These are phyloP conservation scores for Trissolcus japonicus DNA, from an alignment of 2,888 invertebrate species.

Conservation along the genomic window DNA sequence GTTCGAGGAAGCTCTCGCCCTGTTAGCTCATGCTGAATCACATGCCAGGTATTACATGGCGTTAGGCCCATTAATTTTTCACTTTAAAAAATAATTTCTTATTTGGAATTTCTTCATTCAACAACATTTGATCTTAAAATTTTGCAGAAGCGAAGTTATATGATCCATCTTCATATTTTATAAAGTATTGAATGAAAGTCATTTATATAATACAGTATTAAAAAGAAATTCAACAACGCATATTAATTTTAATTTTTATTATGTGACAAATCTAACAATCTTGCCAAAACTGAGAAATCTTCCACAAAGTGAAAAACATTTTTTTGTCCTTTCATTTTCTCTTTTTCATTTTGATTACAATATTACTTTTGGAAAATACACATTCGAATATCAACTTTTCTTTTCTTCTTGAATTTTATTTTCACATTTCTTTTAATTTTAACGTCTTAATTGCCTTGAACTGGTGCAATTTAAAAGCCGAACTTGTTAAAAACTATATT, in stretches of 20 bases:
- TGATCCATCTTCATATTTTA: no score
- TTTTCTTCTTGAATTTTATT: constrained; percentile 1
- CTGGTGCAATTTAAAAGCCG: not conserved
- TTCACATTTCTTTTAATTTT: constrained; percentile 8
- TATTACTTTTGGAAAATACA: constrained; percentile 41
- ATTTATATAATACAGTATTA: no score
- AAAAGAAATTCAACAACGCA: no score
- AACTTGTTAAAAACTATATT: not conserved
- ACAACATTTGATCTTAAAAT: no score
- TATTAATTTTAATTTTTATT: no score
- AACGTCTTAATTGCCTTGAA: not conserved
- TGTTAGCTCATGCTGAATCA: constrained; percentile 87
- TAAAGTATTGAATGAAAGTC: no score
- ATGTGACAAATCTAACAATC: constrained; percentile 1
- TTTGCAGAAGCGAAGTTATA: no score
- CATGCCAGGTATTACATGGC: constrained; percentile 79
- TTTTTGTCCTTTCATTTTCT: constrained; percentile 1
- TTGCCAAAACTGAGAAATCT: constrained; percentile 13
- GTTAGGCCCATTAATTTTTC: constrained; percentile 10
- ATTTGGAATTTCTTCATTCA: not conserved
- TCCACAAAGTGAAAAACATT: constrained; percentile 26
- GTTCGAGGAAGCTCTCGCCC: constrained; percentile 85
- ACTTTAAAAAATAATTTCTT: not conserved
- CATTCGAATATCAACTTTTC: constrained; percentile 21
- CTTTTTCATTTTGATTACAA: not conserved